These are phyloP conservation scores for Plagiodera versicolora DNA, from an alignment of 2,888 invertebrate genomes.

Conservation along the genomic window DNA sequence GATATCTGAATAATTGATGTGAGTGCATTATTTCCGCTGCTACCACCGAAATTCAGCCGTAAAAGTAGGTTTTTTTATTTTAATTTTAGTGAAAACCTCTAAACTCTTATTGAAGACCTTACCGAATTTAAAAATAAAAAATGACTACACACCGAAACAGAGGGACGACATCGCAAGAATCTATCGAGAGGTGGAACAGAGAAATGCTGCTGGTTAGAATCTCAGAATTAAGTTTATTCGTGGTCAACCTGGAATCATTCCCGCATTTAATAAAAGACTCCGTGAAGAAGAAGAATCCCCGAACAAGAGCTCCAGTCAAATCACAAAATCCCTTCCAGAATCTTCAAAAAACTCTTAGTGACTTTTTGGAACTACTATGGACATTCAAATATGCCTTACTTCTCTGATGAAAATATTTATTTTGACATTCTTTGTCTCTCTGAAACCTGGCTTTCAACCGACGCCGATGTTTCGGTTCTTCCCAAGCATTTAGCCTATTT, in stretches of 20 bases:
- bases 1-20: too few relatives aligned
- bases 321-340: neutral
- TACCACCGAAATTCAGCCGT: too few relatives aligned
- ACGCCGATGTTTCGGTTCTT: neutral
- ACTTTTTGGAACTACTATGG: slow-evolving; percentile 7
- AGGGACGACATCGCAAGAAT: neutral
- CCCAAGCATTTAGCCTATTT: neutral
- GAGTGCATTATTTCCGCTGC: too few relatives aligned
- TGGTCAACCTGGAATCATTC: neutral
- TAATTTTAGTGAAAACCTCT: neutral
- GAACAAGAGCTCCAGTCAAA: neutral
- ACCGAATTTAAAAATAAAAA: neutral
- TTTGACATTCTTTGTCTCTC: slow-evolving; percentile 2
- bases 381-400: neutral
- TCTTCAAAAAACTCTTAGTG: slow-evolving; percentile 6
- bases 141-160: slow-evolving; percentile 4
- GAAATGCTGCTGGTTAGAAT: neutral
- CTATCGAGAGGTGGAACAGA: slow-evolving; percentile 6
- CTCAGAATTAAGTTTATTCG: slow-evolving; percentile 1
- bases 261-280: slow-evolving; percentile 32
- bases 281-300: neutral
- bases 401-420: neutral
- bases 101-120: neutral
- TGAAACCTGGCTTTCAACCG: slow-evolving; percentile 6
- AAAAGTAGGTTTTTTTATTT: neutral